phyloP scores from a whole-genome alignment of 2,888 invertebrate genomes.

The Ochropacha duplaris region DNA sequence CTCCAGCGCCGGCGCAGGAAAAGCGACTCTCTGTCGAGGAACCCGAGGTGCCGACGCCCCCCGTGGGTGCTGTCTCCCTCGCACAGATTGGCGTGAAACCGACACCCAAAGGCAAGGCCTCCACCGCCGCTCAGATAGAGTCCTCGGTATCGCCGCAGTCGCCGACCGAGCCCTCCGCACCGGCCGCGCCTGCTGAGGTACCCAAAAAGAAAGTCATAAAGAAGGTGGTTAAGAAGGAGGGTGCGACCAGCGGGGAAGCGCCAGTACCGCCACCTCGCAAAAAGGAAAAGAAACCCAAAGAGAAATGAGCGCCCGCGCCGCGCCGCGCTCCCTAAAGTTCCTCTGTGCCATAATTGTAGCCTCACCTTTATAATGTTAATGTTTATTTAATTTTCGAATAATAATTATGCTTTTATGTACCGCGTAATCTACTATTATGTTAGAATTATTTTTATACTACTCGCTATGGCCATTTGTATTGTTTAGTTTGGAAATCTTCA shows the following conservation, averaged over 20 bases:
- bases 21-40: slow-evolving; percentile 54
- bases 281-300: slow-evolving; percentile 82
- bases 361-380: slow-evolving; percentile 58
- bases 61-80: slow-evolving; percentile 78
- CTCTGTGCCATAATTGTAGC: slow-evolving; percentile 77
- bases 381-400: slow-evolving; percentile 66
- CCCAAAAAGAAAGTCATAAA: slow-evolving; percentile 73
- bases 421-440: slow-evolving; percentile 61
- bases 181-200: slow-evolving; percentile 39
- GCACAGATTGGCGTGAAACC: slow-evolving; percentile 75
- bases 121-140: slow-evolving; percentile 68
- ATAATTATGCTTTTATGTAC: slow-evolving; percentile 70
- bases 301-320: slow-evolving; percentile 67
- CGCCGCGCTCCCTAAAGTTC: slow-evolving; percentile 60
- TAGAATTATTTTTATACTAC: slow-evolving; percentile 59
- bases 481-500: slow-evolving; percentile 55
- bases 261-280: slow-evolving; percentile 82
- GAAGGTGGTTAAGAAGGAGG: slow-evolving; percentile 80
- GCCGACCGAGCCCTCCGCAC: slow-evolving; percentile 14
- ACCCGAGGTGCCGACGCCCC: slow-evolving; percentile 75
- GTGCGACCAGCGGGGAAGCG: slow-evolving; percentile 55
- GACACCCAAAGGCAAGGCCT: slow-evolving; percentile 50
- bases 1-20: slow-evolving; percentile 5
- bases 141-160: slow-evolving; percentile 60
- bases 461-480: slow-evolving; percentile 47